These are phyloP conservation scores for Rhagonycha fulva DNA, from an alignment of 2,888 invertebrate species.

Conservation along the genomic window DNA sequence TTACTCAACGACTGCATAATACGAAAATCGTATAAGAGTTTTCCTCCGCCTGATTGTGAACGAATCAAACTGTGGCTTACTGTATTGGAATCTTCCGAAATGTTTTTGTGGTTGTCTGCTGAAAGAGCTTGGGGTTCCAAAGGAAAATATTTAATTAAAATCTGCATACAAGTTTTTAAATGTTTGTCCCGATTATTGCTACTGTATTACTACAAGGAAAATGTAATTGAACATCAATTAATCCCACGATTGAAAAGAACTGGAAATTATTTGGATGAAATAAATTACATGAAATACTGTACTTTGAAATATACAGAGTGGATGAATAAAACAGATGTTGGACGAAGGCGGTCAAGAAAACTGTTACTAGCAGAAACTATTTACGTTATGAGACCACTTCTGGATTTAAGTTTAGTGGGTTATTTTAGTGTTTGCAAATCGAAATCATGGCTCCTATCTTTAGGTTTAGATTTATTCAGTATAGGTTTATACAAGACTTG, in stretches of 20 bases:
- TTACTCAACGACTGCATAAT: constrained; percentile 85
- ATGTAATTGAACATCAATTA: constrained; percentile 76
- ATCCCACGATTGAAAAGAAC: constrained; percentile 70
- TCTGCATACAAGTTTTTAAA: constrained; percentile 78
- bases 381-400: constrained; percentile 75
- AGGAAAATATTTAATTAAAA: constrained; percentile 80
- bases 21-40: constrained; percentile 58
- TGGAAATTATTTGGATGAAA: constrained; percentile 35
- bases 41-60: constrained; percentile 55
- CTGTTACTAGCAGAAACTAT: constrained; percentile 65
- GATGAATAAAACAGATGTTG: constrained; percentile 66
- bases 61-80: constrained; percentile 80
- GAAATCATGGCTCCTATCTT: constrained; percentile 82
- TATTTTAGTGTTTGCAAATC: constrained; percentile 77
- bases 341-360: constrained; percentile 51
- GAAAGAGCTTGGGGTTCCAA: constrained; percentile 72
- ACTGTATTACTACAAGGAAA: constrained; percentile 70
- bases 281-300: constrained; percentile 56
- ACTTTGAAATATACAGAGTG: constrained; percentile 77
- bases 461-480: constrained; percentile 73
- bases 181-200: constrained; percentile 61
- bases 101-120: constrained; percentile 83
- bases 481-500: constrained; percentile 68
- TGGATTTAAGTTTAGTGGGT: constrained; percentile 74
- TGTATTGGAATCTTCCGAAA: constrained; percentile 85